Evolutionary conservation across 2,797 vertebrate genomes (phyloP).

Genomic region (Heteromormyrus szaboi): DNA sequence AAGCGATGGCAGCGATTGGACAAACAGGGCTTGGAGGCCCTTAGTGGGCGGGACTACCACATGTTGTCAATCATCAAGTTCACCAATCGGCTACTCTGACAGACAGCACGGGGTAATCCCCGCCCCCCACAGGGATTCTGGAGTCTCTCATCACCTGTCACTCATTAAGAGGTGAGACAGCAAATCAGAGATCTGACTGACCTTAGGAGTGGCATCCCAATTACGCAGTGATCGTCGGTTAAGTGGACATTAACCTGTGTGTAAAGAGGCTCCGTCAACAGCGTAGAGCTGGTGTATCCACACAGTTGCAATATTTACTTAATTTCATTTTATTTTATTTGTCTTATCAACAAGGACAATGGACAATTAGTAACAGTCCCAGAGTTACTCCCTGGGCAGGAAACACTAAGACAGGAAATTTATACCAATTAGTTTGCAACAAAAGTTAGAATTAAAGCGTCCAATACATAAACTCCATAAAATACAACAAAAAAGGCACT

Average conservation of each 20-base stretch:
- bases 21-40: background rate
- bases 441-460: background rate
- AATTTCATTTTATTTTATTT: background rate
- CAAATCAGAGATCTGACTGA: constrained; percentile 36
- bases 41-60: background rate
- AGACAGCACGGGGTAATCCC: background rate
- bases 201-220: constrained; percentile 85
- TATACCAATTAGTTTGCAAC: background rate
- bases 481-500: background rate
- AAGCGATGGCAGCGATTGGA: background rate
- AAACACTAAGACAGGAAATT: background rate
- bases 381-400: background rate
- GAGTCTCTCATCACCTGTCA: background rate
- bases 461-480: background rate
- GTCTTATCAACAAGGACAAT: background rate
- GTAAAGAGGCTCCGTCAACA: constrained; percentile 15
- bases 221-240: constrained; percentile 71
- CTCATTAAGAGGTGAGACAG: background rate
- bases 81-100: background rate
- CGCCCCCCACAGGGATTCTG: background rate
- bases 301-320: background rate
- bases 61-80: background rate
- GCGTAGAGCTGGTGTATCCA: background rate
- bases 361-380: background rate
- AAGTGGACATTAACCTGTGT: constrained; percentile 76